phyloP scores from a whole-genome alignment of 2,888 invertebrate genomes.

The Brenthis daphne region DNA sequence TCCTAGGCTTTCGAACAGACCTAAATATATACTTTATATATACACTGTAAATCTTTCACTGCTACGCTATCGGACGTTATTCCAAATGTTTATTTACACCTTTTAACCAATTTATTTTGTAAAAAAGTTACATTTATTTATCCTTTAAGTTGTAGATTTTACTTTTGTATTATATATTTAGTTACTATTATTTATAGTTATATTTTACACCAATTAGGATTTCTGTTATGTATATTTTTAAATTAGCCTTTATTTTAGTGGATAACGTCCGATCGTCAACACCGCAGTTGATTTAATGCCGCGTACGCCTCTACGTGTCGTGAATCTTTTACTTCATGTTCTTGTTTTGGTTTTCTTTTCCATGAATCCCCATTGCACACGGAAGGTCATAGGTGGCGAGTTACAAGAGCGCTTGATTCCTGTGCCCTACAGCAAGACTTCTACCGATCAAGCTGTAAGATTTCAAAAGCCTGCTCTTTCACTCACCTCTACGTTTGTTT shows the following conservation, averaged over 20 bases:
- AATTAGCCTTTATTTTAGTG: constrained; percentile 20
- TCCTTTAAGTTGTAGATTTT: neutral
- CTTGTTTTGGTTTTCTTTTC: constrained; percentile 85
- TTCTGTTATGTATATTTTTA: constrained; percentile 7
- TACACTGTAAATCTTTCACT: constrained; percentile 53
- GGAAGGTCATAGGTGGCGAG: constrained; percentile 99
- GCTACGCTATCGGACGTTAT: constrained; percentile 56
- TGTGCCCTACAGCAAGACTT: constrained; percentile 99
- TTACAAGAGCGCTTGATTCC: constrained; percentile 99
- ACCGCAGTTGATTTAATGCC: constrained; percentile 43
- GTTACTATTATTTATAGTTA: neutral
- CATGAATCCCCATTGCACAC: constrained; percentile 93
- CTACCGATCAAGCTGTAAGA: constrained; percentile 99
- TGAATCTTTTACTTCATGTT: constrained; percentile 75
- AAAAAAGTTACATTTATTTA: constrained; percentile 10
- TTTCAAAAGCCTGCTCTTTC: constrained; percentile 65
- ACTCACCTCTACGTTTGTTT: constrained; percentile 66
- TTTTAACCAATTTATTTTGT: constrained; percentile 20
- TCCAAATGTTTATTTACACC: constrained; percentile 45
- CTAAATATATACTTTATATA: constrained; percentile 57
- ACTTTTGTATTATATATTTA: constrained; percentile 5
- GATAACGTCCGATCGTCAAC: constrained; percentile 51
- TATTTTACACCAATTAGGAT: constrained; percentile 1
- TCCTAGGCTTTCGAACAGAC: constrained; percentile 62
- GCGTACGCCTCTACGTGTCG: constrained; percentile 55